Conservation (phyloP, 2,113 vertebrate genomes). For the Naja naja region DNA sequence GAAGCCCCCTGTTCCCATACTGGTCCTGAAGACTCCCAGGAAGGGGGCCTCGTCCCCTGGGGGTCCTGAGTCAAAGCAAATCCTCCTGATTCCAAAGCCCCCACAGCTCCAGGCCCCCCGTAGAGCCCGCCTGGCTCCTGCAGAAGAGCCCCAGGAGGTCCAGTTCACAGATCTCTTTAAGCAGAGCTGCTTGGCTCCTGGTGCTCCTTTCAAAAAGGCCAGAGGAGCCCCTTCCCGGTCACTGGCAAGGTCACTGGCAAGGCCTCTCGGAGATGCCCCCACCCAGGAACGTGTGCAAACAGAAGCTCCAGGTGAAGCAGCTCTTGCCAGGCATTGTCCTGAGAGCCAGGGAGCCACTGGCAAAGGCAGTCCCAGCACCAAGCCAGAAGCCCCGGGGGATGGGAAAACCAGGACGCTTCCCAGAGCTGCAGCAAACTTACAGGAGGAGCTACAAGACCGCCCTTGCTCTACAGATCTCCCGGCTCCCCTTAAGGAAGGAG, state of each 20-base stretch:
- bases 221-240: not conserved
- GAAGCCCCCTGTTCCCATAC: not conserved
- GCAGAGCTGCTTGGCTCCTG: rapidly evolving
- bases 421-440: not conserved
- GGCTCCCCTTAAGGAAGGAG: not conserved
- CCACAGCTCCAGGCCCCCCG: not conserved
- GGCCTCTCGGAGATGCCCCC: not conserved
- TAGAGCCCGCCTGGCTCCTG: rapidly evolving
- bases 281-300: not conserved
- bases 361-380: not conserved
- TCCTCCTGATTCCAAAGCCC: not conserved
- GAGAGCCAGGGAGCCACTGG: not conserved
- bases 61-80: rapidly evolving
- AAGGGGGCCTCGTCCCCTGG: not conserved
- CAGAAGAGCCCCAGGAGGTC: not conserved
- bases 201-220: not conserved
- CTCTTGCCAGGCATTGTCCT: not conserved
- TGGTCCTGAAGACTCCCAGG: not conserved
- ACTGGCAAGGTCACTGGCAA: not conserved
- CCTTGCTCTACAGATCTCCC: no score
- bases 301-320: not conserved
- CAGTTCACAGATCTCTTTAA: not conserved
- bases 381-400: not conserved
- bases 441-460: not conserved
- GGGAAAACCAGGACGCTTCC: not conserved